Conservation (phyloP, 2,113 vertebrate species). For the Nycticebus coucang region DNA sequence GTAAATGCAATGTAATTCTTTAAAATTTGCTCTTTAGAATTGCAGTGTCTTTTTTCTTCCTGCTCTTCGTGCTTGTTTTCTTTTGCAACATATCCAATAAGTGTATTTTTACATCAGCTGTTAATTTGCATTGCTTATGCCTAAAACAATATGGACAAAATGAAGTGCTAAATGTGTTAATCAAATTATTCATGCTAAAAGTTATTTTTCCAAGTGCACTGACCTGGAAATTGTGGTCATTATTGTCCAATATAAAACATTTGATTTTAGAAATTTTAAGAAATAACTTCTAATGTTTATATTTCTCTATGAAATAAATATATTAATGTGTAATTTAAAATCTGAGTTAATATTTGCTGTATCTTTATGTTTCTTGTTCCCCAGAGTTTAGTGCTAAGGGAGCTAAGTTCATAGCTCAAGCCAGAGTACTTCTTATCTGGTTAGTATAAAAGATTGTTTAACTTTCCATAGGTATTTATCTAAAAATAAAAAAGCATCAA, state of each 20-base stretch:
- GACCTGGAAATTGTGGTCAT: background rate
- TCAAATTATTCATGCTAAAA: background rate
- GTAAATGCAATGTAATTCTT: background rate
- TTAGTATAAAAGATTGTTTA: background rate
- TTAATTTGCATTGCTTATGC: background rate
- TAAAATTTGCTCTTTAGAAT: background rate
- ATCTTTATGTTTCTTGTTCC: background rate
- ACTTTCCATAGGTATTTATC: background rate
- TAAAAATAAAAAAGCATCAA: background rate
- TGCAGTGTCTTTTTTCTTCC: background rate
- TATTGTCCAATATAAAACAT: background rate
- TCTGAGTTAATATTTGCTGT: background rate
- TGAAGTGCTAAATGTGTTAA: background rate
- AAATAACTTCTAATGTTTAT: background rate
- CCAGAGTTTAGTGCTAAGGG: background rate
- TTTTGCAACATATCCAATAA: background rate
- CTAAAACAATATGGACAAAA: background rate
- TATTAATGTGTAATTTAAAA: background rate
- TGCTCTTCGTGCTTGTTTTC: background rate
- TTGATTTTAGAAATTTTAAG: background rate
- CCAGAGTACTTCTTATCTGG: background rate
- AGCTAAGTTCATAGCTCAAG: background rate
- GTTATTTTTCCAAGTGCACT: slow-evolving; percentile 24
- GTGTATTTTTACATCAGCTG: background rate
- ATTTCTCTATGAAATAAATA: background rate